Base-by-base conservation (phyloP, 2,797 vertebrate genomes). In the Hypotaenidia philippensis region DNA sequence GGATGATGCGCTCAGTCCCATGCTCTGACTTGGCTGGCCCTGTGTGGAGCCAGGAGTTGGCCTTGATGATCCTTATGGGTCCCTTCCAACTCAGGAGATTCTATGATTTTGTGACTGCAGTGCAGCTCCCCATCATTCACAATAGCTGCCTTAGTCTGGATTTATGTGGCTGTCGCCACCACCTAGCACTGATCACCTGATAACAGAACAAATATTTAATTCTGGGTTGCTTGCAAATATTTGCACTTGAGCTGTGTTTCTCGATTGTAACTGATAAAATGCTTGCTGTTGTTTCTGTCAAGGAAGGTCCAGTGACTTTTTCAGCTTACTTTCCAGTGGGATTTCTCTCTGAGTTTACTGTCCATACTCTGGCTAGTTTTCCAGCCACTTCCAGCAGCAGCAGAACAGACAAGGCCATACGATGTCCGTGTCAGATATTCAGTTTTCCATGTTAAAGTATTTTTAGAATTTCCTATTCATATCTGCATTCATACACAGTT, bases 151-250 rank as follows among this genome's bases (percentile, higher is more conserved):
- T 69, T 57, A 68, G 34, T 21, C 71, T 70, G 56, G 45, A 47
- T 90, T 71, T 81, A 68, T 17, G 17, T 0, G 11, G 40, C 26
- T 95, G 74, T 82, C 61, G 76, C 4, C 3, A 70, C 1, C 2
- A 84, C 69, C 70, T 52, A n/a, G 13, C 32, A 47, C 19, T 36
- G 55, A 81, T 83, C 41, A 22, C 9, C 44, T 34, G 57, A 89
- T 52, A 92, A 53, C 45, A 83, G 74, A 94, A 41, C 45, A 89
- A 96, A 89, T 83, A 72, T 83, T 95, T 80, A 44, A 81, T 38
- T 69, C 71, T 90, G 64, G 7, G 23, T n/a, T 91, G 19, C 7
- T 36, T 78, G 80, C 77, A 93, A 90, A 89, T 93, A 89, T 77
- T 84, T 90, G 70, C 40, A 10, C 31, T 74, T 4, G 7, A 84